Evolutionary conservation across 2,888 invertebrate species (phyloP), one percentile per base, ranked within the genome.

Genomic region (Dolichomitus sp.): DNA sequence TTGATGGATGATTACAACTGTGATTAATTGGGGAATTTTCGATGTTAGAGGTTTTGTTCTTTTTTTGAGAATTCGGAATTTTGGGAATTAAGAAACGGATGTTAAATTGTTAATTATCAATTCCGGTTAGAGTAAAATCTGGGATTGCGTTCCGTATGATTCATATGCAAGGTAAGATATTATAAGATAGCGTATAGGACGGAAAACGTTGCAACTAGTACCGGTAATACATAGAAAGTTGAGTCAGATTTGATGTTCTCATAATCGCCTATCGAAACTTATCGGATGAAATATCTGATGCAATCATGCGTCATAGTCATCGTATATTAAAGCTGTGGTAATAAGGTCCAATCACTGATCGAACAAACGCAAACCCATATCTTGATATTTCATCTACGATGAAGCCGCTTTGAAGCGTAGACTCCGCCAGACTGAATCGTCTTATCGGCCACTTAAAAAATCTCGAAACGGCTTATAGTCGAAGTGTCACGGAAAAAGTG

Each of bases 171-270:
- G 11, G 2, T 11, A 11, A 19, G 37, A 17, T 59, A 33, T 37
- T 23, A 12, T 2, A 14, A 54, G 54, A 54, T 54, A 54, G 27
- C 27, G 12, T 12, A 52, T 7, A 23, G 23, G 19, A 54, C 27
- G 27, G 12, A 27, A 37, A 40, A 17, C 33, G 61, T 37, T 19
- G 11, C 37, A 61, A 61, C 12, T 37, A 37, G 42, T 42, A 37
- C 12, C n/a, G 17, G 4, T 40, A 23, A 45, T 65, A 45, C 23
- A 65, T 7, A n/a, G 0, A 19, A 14, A 65, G 17, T 65, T 65
- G 65, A 45, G 65, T 65, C 65, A 45, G 40, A 45, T 65, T 45
- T 23, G 11, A 61, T 61, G 65, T 65, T 65, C 65, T 42, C 65
- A 42, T 40, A 42, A 27, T 65, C 65, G 65, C 14, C 27, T 42